Percentiles rank a stretch among this genome's conserved stretches.
phyloP scores from a whole-genome alignment of 1,140 invertebrate species.

The Eumeta japonica region DNA sequence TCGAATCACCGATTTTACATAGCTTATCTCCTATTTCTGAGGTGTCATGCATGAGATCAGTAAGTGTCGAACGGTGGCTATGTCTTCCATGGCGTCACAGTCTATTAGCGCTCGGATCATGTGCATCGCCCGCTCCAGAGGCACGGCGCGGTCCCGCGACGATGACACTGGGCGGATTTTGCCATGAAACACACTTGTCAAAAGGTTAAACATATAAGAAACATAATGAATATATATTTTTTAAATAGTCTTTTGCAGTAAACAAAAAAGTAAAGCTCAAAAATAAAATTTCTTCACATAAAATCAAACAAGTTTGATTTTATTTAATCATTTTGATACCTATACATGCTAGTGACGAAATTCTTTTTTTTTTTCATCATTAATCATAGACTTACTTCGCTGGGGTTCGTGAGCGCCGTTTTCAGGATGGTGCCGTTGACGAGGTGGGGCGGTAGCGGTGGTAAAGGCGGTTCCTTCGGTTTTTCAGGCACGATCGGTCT shows the following conservation, averaged over 20 bases:
- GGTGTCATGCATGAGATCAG: slow-evolving; percentile 86
- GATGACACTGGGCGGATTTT: slow-evolving; percentile 82
- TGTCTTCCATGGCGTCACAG: slow-evolving; percentile 94
- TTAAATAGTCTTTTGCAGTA: no score
- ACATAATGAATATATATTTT: no score
- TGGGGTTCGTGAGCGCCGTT: slow-evolving; percentile 89
- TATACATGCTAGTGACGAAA: no score
- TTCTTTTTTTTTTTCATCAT: no score
- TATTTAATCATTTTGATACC: no score
- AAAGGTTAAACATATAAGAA: no score
- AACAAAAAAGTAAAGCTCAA: no score
- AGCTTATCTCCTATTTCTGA: slow-evolving; percentile 88
- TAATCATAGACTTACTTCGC: slow-evolving; percentile 70
- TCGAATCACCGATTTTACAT: slow-evolving; percentile 93
- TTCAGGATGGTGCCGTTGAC: slow-evolving; percentile 90
- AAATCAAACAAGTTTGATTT: no score
- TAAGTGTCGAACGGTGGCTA: slow-evolving; percentile 87
- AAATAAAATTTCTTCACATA: no score
- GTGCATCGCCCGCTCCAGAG: slow-evolving; percentile 74
- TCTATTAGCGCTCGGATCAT: slow-evolving; percentile 91
- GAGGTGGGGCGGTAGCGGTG: slow-evolving; percentile 68
- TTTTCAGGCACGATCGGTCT: slow-evolving; percentile 49
- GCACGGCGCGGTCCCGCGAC: slow-evolving; percentile 77
- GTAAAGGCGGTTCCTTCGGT: slow-evolving; percentile 53
- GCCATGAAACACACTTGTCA: no score